phyloP scores from a whole-genome alignment of 1,140 invertebrate species.

The Anastrepha ludens region DNA sequence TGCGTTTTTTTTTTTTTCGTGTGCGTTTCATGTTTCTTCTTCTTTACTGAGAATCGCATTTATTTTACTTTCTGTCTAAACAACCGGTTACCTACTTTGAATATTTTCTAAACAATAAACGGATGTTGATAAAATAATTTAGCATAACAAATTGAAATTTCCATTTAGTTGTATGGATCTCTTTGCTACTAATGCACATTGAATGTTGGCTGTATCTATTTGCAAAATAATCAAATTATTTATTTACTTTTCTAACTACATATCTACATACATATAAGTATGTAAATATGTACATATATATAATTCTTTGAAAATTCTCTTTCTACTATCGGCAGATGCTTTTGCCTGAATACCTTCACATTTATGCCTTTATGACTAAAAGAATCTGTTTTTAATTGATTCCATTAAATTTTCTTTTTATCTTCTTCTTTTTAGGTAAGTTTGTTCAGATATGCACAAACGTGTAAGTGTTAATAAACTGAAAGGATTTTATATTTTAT shows the following conservation, averaged over 20 bases:
- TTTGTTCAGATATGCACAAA: constrained; percentile 41
- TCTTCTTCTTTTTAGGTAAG: constrained; percentile 49
- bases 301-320: not conserved
- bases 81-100: not conserved
- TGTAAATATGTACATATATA: too few relatives aligned
- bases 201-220: not conserved
- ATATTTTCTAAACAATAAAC: not conserved
- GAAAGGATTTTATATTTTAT: too few relatives aligned
- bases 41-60: constrained; percentile 41
- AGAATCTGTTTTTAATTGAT: constrained; percentile 10
- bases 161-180: not conserved
- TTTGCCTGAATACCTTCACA: too few relatives aligned
- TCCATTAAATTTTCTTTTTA: not conserved
- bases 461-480: constrained; percentile 38
- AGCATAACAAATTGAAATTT: constrained; percentile 11
- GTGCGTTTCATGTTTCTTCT: constrained; percentile 31
- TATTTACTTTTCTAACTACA: not conserved
- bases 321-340: not conserved
- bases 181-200: not conserved
- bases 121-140: constrained; percentile 52
- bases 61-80: constrained; percentile 13
- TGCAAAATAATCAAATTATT: not conserved
- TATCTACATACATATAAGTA: too few relatives aligned
- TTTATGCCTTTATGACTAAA: not conserved
- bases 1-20: not conserved